These are phyloP conservation scores for Hemicentrotus pulcherrimus DNA, from an alignment of 35 echinoderm and acorn worm species.

Conservation along the genomic window DNA sequence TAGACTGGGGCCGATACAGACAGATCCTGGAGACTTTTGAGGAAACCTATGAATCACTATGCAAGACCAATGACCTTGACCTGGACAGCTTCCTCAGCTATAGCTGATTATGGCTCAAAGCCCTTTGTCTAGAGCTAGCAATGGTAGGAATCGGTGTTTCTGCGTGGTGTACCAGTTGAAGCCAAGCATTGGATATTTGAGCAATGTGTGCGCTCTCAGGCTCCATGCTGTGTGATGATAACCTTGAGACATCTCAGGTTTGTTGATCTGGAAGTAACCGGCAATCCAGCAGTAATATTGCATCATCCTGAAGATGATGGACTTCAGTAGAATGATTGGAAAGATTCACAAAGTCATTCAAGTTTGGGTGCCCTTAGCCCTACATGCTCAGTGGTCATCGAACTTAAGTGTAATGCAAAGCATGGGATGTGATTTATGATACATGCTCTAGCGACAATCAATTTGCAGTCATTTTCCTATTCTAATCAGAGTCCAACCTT, in stretches of 20 bases:
- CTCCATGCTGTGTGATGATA: no score
- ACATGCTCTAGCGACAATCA: no score
- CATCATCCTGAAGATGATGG: no score
- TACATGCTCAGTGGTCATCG: neutral
- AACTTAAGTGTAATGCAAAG: no score
- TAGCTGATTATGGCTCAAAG: neutral
- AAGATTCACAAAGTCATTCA: neutral
- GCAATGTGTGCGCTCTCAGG: no score
- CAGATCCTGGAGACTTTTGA: constrained; percentile 54
- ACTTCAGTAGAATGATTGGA: neutral
- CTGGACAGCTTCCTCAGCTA: neutral
- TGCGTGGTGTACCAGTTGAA: neutral
- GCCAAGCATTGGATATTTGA: no score
- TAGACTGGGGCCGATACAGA: constrained; percentile 37
- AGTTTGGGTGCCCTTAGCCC: neutral
- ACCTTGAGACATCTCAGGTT: no score
- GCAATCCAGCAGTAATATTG: no score
- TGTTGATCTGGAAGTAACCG: no score
- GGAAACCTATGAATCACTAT: constrained; percentile 39
- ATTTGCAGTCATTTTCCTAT: no score
- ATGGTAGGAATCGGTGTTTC: neutral
- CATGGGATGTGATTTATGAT: no score
- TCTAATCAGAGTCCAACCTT: no score
- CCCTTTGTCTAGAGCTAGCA: neutral
- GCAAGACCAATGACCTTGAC: constrained; percentile 27